These are phyloP conservation scores for Eumaeus atala DNA, from an alignment of 1,140 invertebrate species.

Conservation along the genomic window DNA sequence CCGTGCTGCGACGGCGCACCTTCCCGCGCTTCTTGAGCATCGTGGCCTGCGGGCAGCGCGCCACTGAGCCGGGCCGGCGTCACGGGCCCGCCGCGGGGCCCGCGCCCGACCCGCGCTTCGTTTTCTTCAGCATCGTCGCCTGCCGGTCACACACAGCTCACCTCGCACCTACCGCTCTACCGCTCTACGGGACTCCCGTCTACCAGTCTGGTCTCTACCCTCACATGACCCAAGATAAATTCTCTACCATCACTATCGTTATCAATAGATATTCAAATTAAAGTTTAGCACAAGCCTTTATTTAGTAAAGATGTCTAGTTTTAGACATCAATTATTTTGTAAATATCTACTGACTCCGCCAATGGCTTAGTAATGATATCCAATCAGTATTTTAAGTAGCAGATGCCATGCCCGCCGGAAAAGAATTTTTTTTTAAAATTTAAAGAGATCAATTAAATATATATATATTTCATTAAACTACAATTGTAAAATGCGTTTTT, in stretches of 20 bases:
- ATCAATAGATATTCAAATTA: too few species aligned
- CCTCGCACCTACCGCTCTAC: constrained; percentile 24
- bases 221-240: neutral
- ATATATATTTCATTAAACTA: too few species aligned
- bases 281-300: too few species aligned
- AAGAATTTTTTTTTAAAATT: too few species aligned
- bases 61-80: constrained; percentile 48
- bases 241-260: neutral
- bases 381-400: too few species aligned
- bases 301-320: too few species aligned
- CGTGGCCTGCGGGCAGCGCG: constrained; percentile 81
- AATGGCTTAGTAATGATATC: too few species aligned
- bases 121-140: constrained; percentile 96
- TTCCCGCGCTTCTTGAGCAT: constrained; percentile 94
- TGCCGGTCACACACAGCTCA: constrained; percentile 64
- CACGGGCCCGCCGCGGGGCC: constrained; percentile 55
- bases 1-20: constrained; percentile 95
- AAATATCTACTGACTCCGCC: too few species aligned
- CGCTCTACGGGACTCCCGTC: constrained; percentile 17
- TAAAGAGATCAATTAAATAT: too few species aligned
- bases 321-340: too few species aligned
- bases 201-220: neutral
- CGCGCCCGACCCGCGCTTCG: constrained; percentile 86
- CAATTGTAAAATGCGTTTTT: too few species aligned
- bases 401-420: too few species aligned